Evolutionary conservation across 2,113 vertebrate species (phyloP), one percentile per base, ranked within the genome.

Genomic region (Siniperca chuatsi): DNA sequence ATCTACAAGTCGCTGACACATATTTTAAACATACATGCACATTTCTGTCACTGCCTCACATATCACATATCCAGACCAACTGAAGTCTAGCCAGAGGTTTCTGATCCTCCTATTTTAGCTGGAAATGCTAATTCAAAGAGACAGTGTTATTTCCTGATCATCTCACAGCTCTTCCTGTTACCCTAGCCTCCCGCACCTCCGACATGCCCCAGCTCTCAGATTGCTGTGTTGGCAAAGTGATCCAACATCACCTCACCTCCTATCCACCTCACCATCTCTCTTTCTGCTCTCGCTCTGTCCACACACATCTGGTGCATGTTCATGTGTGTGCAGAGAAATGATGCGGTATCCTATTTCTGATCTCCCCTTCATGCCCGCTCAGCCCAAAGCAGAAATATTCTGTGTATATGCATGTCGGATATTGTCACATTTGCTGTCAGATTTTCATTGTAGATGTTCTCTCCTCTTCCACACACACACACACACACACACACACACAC

Each of bases 131-230:
- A 94, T 91, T 90, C 70, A 86, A 90, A 89, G 78, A 89, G 93
- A 92, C 92, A 84, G 83, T 94, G 92, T 94, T 93, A 90, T 94
- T 95, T 95, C 91, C 93, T 93, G 90, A 87, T 79, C 46, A 65
- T 90, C 90, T 90, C 79, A 61, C 77, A 85, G 75, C 70, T 82
- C 86, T 90, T 93, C 93, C 93, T 87, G 92, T 93, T 94, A 92
- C 91, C 87, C 78, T 93, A 94, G 88, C 78, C 87, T 52, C 86
- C 52, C 13, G 46, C 57, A 72, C 82, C 82, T 85, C 61, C 35
- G 61, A 90, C 87, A 83, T 89, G 72, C 82, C 75, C 84, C 54
- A 1, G 61, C 78, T 89, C 78, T 90, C 76, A 52, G 57, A 85
- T 89, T 90, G 85, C 87, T 50, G 66, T 65, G 87, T 78, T 16